phyloP scores from a whole-genome alignment of 1,140 invertebrate genomes.

The Diuraphis noxia region DNA sequence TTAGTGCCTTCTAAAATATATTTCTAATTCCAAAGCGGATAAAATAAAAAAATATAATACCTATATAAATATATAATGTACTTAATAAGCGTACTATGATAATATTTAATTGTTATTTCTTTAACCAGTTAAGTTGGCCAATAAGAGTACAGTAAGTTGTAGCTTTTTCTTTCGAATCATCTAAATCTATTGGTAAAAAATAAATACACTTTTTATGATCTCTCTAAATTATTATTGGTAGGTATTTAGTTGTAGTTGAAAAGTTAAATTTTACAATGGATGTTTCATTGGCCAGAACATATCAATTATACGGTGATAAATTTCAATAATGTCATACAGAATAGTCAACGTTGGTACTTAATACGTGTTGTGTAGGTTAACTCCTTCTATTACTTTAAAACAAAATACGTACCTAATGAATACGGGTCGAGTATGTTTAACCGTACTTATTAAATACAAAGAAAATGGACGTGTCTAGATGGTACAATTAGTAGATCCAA shows the following conservation, averaged over 20 bases:
- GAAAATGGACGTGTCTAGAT: too few relatives aligned
- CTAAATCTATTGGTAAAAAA: background rate
- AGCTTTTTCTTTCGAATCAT: background rate
- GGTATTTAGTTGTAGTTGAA: too few relatives aligned
- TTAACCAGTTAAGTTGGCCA: background rate
- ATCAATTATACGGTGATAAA: background rate
- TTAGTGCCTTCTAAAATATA: background rate
- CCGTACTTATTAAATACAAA: too few relatives aligned
- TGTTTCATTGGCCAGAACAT: too few relatives aligned
- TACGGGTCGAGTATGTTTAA: too few relatives aligned
- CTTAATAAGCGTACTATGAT: background rate
- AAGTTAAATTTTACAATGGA: background rate
- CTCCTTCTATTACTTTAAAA: too few relatives aligned
- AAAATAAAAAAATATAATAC: background rate
- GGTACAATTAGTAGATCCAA: too few relatives aligned
- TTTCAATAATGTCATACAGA: background rate
- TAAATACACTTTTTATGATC: background rate
- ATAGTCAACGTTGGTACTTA: background rate
- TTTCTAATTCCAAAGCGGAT: background rate
- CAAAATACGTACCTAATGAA: too few relatives aligned
- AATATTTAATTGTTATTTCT: background rate
- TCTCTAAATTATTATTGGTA: background rate
- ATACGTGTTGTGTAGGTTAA: too few relatives aligned
- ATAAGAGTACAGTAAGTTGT: background rate
- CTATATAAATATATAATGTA: background rate